Base-by-base conservation (phyloP, 2,797 vertebrate genomes). In the Tapirus indicus region DNA sequence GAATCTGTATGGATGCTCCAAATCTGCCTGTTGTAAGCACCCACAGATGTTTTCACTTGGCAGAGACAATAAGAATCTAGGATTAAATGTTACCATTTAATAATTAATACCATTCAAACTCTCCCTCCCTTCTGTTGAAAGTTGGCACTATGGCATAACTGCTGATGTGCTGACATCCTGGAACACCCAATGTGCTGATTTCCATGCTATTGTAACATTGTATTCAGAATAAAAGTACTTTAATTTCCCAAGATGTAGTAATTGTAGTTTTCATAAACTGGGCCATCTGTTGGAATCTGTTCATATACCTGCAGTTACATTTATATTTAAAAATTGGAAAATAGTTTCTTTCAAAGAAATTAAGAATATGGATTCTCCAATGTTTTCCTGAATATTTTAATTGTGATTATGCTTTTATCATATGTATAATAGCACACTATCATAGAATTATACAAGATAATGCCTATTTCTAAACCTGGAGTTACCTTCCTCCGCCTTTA, bases 81-180 rank as follows among this genome's bases (percentile, higher is more conserved):
- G 89, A 96, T 97, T 97, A 98, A 98, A 98, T 97, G 91, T 71
- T 68, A 88, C 91, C 94, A 88, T 79, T 97, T 97, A 97, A 95
- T 97, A 97, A 98, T 97, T 97, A 97, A 98, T 97, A 94, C 71
- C 60, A 72, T 95, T 92, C 96, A 95, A 64, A 83, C 80, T 90
- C 94, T 74, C 93, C 21, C 52, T 90, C 56, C 85, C 66, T 96
- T 72, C 87, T 92, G 62, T 12, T 78, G 64, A 47, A 94, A 84
- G 91, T 11, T 85, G 93, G 88, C 72, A 54, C 74, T 12, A 4
- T 10, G 56, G 75, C 38, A 0, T 13, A 23, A 86, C 49, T 64
- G 35, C 62, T 32, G 77, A 90, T 32, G 58, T 66, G 88, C 95
- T 97, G 91, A 94, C 77, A 41, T 69, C 62, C 71, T 47, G n/a